phyloP scores from a whole-genome alignment of 2,888 invertebrate genomes.

The Trachelus stipa region DNA sequence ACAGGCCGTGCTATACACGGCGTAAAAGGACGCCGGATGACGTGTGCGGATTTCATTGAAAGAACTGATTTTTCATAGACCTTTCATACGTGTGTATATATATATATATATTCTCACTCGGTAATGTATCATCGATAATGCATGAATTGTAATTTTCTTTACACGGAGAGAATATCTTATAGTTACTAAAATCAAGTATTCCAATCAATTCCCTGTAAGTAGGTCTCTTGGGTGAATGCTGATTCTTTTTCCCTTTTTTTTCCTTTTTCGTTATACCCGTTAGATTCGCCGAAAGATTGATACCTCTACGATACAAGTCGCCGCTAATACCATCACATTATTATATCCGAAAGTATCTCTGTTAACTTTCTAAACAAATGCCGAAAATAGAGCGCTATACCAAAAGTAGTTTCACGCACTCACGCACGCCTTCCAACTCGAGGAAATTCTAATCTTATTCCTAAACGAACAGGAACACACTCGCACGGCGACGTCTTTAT shows the following conservation, averaged over 20 bases:
- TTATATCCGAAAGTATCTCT: not conserved
- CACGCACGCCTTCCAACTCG: not conserved
- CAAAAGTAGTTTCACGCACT: not conserved
- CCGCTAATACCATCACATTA: not conserved
- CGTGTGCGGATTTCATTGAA: not conserved
- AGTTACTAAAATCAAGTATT: not conserved
- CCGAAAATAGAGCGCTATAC: constrained; percentile 1
- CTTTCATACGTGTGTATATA: not conserved
- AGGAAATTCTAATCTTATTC: constrained; percentile 4
- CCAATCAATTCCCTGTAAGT: not conserved
- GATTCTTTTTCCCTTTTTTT: not conserved
- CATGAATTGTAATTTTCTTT: not conserved
- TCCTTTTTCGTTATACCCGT: not conserved
- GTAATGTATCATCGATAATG: not conserved
- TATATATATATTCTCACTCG: not conserved
- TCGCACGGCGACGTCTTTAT: not conserved
- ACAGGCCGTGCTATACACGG: not conserved
- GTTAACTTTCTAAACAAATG: constrained; percentile 2
- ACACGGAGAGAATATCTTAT: not conserved
- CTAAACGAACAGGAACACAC: not conserved
- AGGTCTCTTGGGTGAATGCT: not conserved
- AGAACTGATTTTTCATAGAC: not conserved
- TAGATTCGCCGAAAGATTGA: not conserved
- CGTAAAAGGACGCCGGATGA: not conserved
- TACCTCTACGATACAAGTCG: not conserved